Evolutionary conservation across 2,888 invertebrate species (phyloP), one percentile per base, ranked within the genome.

Genomic region (Zaprionus obscuricornis): DNA sequence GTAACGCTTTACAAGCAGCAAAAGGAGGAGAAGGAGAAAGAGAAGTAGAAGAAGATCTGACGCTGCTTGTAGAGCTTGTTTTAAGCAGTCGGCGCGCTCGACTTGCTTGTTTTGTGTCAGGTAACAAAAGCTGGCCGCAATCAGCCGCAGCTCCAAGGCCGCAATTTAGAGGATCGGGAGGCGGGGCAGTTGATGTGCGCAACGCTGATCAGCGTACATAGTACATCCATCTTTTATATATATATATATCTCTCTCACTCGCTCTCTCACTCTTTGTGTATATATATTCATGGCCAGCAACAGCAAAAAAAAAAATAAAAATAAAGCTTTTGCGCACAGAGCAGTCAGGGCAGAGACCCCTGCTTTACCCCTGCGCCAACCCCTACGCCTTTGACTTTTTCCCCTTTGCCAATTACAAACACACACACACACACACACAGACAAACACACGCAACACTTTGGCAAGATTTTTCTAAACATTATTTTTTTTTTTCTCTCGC

Each of bases 381-480:
- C 36, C 46, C 8, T 39, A 46, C 20, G 36, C 46, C 24, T 42
- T 33, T 36, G 37, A 37, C 46, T 52, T 26, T 34, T 42, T 14
- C 31, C 22, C 13, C 5, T 34, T 70, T 65, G 56, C 66, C 82
- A 78, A 72, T 74, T 78, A 77, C 78, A 72, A 43, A 51, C 63
- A 69, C 4, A 22, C 78, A 72, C 46, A 51, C 63, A 69, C 4
- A 22, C 22, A 22, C 63, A 63, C 27, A 49, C 56, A 64, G 5
- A 22, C 22, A 22, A 4, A 22, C 22, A 22, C 63, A 63, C 27
- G 42, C 46, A 66, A 64, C 69, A 69, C 81, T 77, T 81, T 73
- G 73, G 74, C 73, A 83, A 81, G 79, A 77, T 66, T 70, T 79
- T 78, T 82, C 79, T 75, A 83, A 79, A 57, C 70, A 60, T 71